Evolutionary conservation across 1,140 invertebrate species (phyloP), one percentile per base, ranked within the genome.

Genomic region (Polypedilum vanderplanki): DNA sequence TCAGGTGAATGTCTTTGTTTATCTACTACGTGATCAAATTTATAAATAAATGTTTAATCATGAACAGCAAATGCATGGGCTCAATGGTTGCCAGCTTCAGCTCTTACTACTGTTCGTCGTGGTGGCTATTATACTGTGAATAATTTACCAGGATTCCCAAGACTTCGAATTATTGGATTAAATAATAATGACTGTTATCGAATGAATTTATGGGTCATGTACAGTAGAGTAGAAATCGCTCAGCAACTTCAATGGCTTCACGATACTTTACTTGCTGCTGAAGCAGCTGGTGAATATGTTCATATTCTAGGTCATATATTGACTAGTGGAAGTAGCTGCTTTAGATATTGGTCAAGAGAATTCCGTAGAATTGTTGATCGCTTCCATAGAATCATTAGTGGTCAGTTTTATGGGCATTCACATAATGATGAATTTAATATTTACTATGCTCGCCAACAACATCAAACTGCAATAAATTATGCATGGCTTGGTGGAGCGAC

Each of bases 271-370:
- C 81, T 88, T 57, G 79, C 87, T 77, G 91, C 93, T 8, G 94
- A 96, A 81, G 76, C 83, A 67, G 85, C 84, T 7, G 82, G 84
- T 3, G 90, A 94, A 79, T 87, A 86, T 76, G 94, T 95, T 8
- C 92, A 96, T 78, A 89, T 97, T 40, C 80, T 96, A 18, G 87
- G 88, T 0, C 95, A 97, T 77, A 89, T 96, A 74, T 92, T 92
- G 0, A 87, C 91, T 1, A 91, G 90, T 9, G 85, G 87, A 1
- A 78, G 83, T 7, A 87, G 90, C 76, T 91, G 92, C 79, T 85
- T 88, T 40, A 82, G 85, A 70, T 86, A 87, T 3, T 91, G 89
- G 87, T 85, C 85, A 40, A 82, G 84, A 77, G 87, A 90, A 78
- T 91, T 88, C 77, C 84, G 85, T 73, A 86, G 83, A 77, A 87